Percentiles rank a stretch among this genome's conserved stretches.
Conservation (phyloP, 2,888 invertebrate genomes). For the Ophion costatus region DNA sequence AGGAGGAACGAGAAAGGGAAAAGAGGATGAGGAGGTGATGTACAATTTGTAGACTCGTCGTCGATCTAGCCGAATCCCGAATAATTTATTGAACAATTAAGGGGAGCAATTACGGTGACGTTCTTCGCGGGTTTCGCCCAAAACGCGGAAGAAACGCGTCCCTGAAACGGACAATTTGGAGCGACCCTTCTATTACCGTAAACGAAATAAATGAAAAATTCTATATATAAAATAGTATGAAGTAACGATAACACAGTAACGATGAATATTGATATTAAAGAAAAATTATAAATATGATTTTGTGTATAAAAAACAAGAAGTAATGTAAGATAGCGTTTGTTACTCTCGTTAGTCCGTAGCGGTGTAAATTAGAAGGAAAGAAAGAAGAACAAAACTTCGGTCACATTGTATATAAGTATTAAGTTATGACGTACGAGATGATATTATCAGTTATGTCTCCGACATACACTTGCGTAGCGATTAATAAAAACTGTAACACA, state of each 20-base stretch:
- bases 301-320: constrained; percentile 60
- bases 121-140: constrained; percentile 6
- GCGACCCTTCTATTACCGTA: constrained; percentile 34
- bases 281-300: constrained; percentile 54
- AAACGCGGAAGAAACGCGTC: not conserved
- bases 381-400: constrained; percentile 28
- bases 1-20: constrained; percentile 2
- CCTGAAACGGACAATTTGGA: constrained; percentile 1
- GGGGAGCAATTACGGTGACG: constrained; percentile 51
- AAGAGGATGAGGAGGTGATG: constrained; percentile 3
- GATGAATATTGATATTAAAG: constrained; percentile 33
- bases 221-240: constrained; percentile 16
- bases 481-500: constrained; percentile 48
- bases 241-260: constrained; percentile 42
- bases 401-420: constrained; percentile 76
- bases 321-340: constrained; percentile 82
- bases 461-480: constrained; percentile 69
- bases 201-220: constrained; percentile 19
- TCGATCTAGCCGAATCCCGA: constrained; percentile 41
- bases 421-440: constrained; percentile 64
- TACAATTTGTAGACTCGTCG: constrained; percentile 54
- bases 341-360: constrained; percentile 80
- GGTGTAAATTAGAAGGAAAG: constrained; percentile 79
- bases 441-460: constrained; percentile 72
- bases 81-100: constrained; percentile 29